Conservation (phyloP, 2,113 vertebrate genomes). For the Candoia aspera region DNA sequence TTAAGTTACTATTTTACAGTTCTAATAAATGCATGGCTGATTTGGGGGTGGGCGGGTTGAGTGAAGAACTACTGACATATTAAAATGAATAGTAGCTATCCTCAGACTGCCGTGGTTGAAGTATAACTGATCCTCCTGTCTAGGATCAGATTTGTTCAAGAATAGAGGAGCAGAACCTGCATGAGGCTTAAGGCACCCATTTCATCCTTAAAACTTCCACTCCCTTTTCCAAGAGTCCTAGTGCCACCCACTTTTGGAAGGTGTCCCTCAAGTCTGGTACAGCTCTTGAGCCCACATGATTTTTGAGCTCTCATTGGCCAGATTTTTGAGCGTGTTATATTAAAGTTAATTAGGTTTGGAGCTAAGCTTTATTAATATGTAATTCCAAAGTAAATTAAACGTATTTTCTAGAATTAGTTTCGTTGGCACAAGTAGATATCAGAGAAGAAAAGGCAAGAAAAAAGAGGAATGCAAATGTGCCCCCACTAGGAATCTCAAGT, state of each 20-base stretch:
- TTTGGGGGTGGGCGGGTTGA: background rate
- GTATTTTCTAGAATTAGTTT: background rate
- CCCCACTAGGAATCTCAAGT: background rate
- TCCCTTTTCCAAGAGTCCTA: background rate
- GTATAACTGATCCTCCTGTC: background rate
- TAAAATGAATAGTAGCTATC: background rate
- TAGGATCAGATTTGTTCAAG: background rate
- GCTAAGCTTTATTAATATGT: background rate
- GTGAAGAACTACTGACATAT: background rate
- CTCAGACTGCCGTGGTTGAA: background rate
- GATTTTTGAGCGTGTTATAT: background rate
- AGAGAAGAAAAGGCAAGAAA: background rate
- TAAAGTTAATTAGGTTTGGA: background rate
- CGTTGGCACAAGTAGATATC: background rate
- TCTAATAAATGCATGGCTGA: background rate
- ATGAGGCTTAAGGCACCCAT: background rate
- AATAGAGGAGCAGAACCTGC: background rate
- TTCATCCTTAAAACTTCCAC: background rate
- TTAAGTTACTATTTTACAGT: background rate
- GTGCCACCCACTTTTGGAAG: background rate
- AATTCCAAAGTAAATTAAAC: background rate
- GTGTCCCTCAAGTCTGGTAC: background rate
- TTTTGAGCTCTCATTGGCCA: background rate
- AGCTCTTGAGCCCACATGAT: background rate
- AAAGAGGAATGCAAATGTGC: background rate